Evolutionary conservation across 2,888 invertebrate genomes (phyloP).

Genomic region (Parnassius apollo): DNA sequence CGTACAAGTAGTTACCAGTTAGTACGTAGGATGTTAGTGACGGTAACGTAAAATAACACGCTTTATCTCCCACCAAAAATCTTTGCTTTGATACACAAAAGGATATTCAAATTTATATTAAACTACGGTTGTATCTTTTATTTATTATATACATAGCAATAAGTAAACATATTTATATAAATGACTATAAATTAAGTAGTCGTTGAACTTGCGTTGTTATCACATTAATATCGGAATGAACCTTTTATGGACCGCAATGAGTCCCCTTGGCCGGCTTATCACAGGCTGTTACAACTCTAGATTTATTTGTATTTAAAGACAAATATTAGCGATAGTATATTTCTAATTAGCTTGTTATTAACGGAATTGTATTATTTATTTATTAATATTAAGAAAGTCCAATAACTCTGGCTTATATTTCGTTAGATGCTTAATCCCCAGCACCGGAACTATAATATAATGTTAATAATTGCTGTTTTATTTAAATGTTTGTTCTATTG

Average conservation of each 20-base stretch:
- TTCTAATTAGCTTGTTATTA: neutral
- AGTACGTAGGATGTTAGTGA: neutral
- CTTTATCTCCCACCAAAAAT: neutral
- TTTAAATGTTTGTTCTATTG: too few species aligned
- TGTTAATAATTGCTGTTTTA: too few species aligned
- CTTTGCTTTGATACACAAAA: neutral
- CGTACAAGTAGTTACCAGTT: too few species aligned
- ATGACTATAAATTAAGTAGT: conserved; percentile 15
- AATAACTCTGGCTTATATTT: too few species aligned
- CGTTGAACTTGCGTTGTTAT: conserved; percentile 26
- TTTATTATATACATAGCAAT: neutral
- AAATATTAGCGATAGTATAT: conserved; percentile 7
- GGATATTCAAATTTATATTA: neutral
- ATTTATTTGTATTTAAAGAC: conserved; percentile 20
- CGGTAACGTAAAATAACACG: neutral
- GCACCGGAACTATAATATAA: too few species aligned
- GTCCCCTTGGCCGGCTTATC: conserved; percentile 26
- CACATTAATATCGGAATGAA: conserved; percentile 5
- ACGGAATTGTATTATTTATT: neutral
- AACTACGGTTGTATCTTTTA: too few species aligned
- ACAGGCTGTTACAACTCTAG: conserved; percentile 16
- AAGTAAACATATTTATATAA: neutral
- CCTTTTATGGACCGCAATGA: conserved; percentile 15
- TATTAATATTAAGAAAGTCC: too few species aligned
- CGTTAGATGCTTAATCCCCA: too few species aligned